A percentile compares a stretch with the other conserved stretches of the same genome.
Conservation (phyloP, 2,113 vertebrate species). For the Ophthalmolycus amberensis region DNA sequence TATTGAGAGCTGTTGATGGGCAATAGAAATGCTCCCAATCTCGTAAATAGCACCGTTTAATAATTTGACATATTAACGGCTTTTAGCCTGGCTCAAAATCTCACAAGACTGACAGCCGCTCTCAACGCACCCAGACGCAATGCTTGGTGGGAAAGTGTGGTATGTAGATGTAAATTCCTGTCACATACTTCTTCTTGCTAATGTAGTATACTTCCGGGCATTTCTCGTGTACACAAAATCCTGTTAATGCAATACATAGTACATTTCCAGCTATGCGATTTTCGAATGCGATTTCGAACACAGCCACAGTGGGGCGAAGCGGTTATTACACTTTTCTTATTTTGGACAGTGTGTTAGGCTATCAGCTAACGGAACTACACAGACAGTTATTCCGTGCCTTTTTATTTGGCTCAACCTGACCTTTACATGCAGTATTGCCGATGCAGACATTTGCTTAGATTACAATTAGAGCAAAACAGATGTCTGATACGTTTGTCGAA, state of each 20-base stretch:
- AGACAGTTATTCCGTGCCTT: background rate
- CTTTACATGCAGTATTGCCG: no score
- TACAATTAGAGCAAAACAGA: background rate
- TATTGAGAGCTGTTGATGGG: background rate
- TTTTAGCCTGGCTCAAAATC: background rate
- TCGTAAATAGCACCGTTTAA: background rate
- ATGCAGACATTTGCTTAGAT: background rate
- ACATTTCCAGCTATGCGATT: no score
- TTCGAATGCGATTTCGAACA: no score
- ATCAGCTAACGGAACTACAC: background rate
- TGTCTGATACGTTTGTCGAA: no score
- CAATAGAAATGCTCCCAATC: background rate
- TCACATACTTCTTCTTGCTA: background rate
- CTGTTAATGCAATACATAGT: no score
- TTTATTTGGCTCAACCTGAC: background rate
- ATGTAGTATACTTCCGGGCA: background rate
- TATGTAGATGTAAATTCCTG: no score
- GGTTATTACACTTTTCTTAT: no score
- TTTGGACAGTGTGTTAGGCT: no score
- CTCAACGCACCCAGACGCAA: background rate
- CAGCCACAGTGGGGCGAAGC: no score
- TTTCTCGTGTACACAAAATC: no score
- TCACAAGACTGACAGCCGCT: background rate
- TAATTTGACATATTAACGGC: background rate
- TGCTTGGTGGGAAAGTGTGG: no score